These are phyloP conservation scores for Odontocerum albicorne DNA, from an alignment of 2,888 invertebrate genomes.

Conservation along the genomic window DNA sequence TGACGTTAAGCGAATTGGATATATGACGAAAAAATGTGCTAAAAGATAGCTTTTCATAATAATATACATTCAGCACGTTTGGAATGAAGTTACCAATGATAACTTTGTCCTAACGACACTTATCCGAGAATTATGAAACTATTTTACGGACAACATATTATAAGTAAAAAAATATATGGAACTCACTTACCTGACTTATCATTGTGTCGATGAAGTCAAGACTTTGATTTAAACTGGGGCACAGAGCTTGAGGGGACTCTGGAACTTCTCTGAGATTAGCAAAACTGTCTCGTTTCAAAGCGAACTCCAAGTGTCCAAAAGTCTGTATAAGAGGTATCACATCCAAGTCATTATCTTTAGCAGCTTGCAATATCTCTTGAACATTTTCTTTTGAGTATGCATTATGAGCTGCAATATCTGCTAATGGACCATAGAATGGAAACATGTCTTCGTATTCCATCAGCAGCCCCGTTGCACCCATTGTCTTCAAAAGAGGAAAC, in stretches of 20 bases:
- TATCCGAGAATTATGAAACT: no score
- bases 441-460: slow-evolving; percentile 85
- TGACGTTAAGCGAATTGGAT: no score
- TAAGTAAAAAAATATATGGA: no score
- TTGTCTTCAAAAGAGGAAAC: slow-evolving; percentile 57
- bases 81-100: no score
- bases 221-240: slow-evolving; percentile 67
- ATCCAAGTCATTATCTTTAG: slow-evolving; percentile 60
- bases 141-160: no score
- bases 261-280: slow-evolving; percentile 65
- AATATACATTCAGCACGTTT: no score
- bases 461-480: slow-evolving; percentile 73
- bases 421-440: slow-evolving; percentile 65
- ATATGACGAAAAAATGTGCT: no score
- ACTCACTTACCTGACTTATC: slow-evolving; percentile 65
- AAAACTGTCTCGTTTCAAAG: slow-evolving; percentile 66
- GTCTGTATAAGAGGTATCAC: slow-evolving; percentile 77
- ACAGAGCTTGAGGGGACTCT: slow-evolving; percentile 69
- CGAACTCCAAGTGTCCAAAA: slow-evolving; percentile 76
- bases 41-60: no score
- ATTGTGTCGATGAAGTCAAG: slow-evolving; percentile 65
- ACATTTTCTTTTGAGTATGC: slow-evolving; percentile 61
- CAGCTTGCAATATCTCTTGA: slow-evolving; percentile 56
- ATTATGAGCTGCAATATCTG: slow-evolving; percentile 57
- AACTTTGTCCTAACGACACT: no score